phyloP scores from a whole-genome alignment of 2,797 vertebrate species.

The Ctenosaura bakeri region DNA sequence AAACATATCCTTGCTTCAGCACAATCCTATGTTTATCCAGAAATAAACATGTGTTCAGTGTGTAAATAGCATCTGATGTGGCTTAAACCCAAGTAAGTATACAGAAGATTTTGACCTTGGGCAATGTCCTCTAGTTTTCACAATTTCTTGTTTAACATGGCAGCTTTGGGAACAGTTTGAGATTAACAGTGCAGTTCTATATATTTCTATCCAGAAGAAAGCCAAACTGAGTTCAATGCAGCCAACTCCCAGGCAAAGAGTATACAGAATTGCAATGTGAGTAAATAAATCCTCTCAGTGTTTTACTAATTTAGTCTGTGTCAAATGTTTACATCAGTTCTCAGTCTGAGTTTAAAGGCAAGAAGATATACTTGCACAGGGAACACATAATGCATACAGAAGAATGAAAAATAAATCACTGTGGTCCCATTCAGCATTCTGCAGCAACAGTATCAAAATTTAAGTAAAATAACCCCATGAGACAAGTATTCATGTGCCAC shows the following conservation, averaged over 20 bases:
- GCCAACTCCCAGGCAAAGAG: background rate
- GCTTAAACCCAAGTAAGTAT: background rate
- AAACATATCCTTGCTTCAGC: background rate
- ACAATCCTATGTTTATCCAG: background rate
- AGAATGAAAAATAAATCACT: background rate
- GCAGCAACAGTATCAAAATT: background rate
- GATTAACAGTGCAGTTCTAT: background rate
- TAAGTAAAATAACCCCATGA: too few relatives aligned
- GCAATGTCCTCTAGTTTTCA: background rate
- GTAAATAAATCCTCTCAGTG: background rate
- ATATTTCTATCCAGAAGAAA: background rate
- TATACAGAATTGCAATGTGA: background rate
- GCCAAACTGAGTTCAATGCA: constrained; percentile 1
- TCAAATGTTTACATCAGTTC: background rate
- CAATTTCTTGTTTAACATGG: background rate
- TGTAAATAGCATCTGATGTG: background rate
- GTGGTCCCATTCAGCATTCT: background rate
- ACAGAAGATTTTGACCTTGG: background rate
- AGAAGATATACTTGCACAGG: background rate
- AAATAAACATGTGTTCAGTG: background rate
- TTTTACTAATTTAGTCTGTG: background rate
- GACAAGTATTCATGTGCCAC: background rate
- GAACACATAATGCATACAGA: background rate
- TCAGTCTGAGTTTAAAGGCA: background rate
- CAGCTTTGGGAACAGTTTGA: background rate